Evolutionary conservation across 2,113 vertebrate species (phyloP), one percentile per base, ranked within the genome.

Genomic region (Maccullochella peelii): DNA sequence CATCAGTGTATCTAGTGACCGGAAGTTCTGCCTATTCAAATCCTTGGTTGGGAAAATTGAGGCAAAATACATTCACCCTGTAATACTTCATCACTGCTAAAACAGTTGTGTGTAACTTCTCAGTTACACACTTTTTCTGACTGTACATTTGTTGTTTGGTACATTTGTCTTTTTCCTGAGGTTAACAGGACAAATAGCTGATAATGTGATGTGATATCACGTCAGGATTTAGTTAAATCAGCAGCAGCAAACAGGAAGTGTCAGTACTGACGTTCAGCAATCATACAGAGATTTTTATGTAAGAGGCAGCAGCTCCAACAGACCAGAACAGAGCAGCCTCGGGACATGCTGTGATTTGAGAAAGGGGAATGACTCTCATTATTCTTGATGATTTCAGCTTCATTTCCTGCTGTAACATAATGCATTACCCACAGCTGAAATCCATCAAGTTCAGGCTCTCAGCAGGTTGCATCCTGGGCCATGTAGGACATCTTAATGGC

Each of bases 371-470:
- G 16, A 77, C 36, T 54, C 63, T 47, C 38, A 66, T 59, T 77
- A 71, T 78, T 52, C 65, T 47, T 47, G 42, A 73, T 82, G 71
- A 77, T 33, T 84, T 71, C 36, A 71, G 38, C 77, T 49, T 58
- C 50, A 77, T 73, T 73, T 82, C 79, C 82, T 63, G 71, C 84
- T 87, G 85, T 38, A 82, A 76, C 4, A 23, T 65, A 82, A 84
- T 49, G 70, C 16, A 82, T 80, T 58, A 30, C 80, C 80, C 55
- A 52, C 2, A 73, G 73, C 66, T 82, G 63, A 85, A 66, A 81
- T 75, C 76, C 73, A 79, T 87, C 69, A 72, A 42, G 54, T 54
- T 72, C 36, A 76, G 18, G 11, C 69, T 77, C 80, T 59, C 84
- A 68, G 74, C 78, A 80, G 63, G 86, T 36, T 73, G 69, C 71